Conservation (phyloP, 2,797 vertebrate genomes). For the Pipistrellus kuhlii region DNA sequence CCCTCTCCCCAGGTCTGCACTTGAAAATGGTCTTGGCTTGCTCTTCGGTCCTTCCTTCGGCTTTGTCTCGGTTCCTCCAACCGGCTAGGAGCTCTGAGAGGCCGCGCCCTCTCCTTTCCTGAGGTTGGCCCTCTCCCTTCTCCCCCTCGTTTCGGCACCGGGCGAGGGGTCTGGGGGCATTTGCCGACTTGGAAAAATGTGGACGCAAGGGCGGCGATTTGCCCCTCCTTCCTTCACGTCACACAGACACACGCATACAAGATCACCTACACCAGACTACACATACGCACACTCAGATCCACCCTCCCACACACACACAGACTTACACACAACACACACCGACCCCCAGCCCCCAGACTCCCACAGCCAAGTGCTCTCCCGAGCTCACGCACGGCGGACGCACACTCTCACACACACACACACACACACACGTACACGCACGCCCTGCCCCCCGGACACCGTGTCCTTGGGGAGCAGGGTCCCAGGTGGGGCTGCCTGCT, state of each 20-base stretch:
- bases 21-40: neutral
- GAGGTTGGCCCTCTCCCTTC: neutral
- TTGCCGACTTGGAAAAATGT: neutral
- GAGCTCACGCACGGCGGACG: fast-evolving
- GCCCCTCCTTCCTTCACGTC: neutral
- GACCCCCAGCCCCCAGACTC: neutral
- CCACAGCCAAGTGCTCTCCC: neutral
- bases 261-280: neutral
- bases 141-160: neutral
- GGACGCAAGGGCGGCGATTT: neutral
- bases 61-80: neutral
- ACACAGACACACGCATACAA: neutral
- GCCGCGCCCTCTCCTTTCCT: neutral
- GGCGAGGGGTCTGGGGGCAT: neutral
- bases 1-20: neutral
- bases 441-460: neutral
- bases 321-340: neutral
- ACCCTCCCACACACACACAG: neutral
- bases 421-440: neutral
- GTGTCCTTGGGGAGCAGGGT: constrained; percentile 17
- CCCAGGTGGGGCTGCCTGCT: constrained; percentile 46
- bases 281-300: neutral
- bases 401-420: neutral
- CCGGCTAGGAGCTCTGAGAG: neutral
- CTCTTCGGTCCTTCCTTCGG: neutral